Conservation (phyloP, 2,797 vertebrate genomes). For the Xerus rutilus region DNA sequence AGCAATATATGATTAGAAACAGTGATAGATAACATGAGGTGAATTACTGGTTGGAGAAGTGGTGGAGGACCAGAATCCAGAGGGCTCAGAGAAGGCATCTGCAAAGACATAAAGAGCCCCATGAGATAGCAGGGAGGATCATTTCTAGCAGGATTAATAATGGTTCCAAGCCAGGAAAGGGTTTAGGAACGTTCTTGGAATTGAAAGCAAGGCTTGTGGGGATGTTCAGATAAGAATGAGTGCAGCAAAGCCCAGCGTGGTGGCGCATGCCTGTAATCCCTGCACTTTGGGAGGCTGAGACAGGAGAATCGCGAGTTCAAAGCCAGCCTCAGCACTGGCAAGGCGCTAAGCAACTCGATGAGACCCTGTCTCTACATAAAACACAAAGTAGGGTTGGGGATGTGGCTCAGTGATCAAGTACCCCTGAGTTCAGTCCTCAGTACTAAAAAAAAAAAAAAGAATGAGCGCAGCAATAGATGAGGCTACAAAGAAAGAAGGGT, state of each 20-base stretch:
- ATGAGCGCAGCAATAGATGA: not conserved
- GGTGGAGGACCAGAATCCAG: not conserved
- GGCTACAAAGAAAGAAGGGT: not conserved
- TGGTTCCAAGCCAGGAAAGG: not conserved
- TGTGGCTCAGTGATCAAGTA: no score
- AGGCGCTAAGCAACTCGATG: no score
- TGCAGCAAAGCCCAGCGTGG: not conserved
- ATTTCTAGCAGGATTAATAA: not conserved
- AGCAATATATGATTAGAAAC: not conserved
- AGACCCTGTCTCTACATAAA: no score
- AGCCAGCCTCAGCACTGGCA: no score
- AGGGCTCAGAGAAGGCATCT: not conserved
- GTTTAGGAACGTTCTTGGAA: not conserved
- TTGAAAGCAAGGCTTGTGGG: not conserved
- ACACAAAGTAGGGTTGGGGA: no score
- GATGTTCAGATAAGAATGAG: not conserved
- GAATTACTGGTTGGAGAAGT: not conserved
- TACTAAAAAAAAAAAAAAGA: not conserved
- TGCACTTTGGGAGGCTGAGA: no score
- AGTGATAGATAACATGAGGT: not conserved
- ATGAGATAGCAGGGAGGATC: not conserved
- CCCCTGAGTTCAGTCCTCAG: no score
- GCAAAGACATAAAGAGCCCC: not conserved
- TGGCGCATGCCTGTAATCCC: no score
- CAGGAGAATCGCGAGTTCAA: no score